Percentiles rank a stretch among this genome's conserved stretches.
Evolutionary conservation across 1,140 invertebrate species (phyloP).

Genomic region (Hydropsyche tenuis): DNA sequence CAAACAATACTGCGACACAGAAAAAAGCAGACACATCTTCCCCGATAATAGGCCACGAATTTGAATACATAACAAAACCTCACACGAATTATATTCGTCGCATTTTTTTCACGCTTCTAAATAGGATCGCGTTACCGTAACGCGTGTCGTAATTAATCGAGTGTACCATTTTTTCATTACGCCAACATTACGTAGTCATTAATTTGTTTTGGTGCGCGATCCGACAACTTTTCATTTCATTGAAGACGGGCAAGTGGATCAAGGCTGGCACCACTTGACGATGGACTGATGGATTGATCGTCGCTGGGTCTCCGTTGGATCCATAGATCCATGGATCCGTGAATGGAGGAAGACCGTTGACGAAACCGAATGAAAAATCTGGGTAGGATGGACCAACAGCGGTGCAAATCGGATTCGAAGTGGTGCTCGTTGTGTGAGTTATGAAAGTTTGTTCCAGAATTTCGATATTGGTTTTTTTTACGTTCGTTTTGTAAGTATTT

Average conservation of each 20-base stretch:
- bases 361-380: conserved; percentile 19
- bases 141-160: conserved; percentile 22
- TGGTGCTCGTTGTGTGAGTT: too few species aligned
- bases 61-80: too few species aligned
- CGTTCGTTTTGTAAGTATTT: too few species aligned
- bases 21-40: too few species aligned
- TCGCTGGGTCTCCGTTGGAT: too few species aligned
- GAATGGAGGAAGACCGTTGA: conserved; percentile 10
- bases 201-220: conserved; percentile 24
- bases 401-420: too few species aligned
- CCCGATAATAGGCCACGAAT: too few species aligned
- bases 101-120: background rate
- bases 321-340: background rate
- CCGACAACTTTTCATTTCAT: conserved; percentile 27
- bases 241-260: conserved; percentile 20
- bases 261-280: background rate
- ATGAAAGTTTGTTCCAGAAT: too few species aligned
- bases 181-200: conserved; percentile 6
- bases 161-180: background rate
- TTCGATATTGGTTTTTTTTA: too few species aligned
- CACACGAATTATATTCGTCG: too few species aligned
- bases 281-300: background rate
- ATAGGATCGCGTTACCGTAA: conserved; percentile 23
- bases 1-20: too few species aligned
- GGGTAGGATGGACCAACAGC: conserved; percentile 1